Conservation (phyloP, 2,797 vertebrate genomes). For the Chromis chromis region DNA sequence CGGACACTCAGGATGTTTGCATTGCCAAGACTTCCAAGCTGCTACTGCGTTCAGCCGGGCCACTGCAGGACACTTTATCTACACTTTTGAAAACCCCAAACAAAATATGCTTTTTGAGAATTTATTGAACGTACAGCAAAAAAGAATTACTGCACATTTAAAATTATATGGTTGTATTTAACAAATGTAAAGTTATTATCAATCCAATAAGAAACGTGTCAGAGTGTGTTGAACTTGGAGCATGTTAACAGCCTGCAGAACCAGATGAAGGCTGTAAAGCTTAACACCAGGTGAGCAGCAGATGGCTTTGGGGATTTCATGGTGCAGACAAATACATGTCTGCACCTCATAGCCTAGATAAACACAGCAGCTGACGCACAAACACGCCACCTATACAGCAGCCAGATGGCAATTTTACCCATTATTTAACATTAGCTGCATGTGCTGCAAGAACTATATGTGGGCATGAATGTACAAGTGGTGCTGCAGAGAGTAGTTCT, state of each 20-base stretch:
- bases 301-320: constrained; percentile 69
- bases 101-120: background rate
- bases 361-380: constrained; percentile 5
- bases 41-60: background rate
- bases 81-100: background rate
- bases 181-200: background rate
- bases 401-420: background rate
- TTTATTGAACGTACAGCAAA: background rate
- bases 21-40: background rate
- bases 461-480: background rate
- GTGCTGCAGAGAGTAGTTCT: background rate
- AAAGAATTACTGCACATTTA: background rate
- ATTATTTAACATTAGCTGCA: background rate
- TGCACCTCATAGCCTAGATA: constrained; percentile 33
- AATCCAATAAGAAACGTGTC: background rate
- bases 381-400: background rate
- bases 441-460: background rate
- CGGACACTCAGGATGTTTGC: background rate
- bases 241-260: constrained; percentile 24
- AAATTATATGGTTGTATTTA: background rate
- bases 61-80: background rate
- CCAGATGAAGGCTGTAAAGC: constrained; percentile 45
- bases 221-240: background rate
- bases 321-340: constrained; percentile 30
- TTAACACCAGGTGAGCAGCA: constrained; percentile 58